A percentile compares a stretch with the other conserved stretches of the same genome.
phyloP scores from a whole-genome alignment of 1,140 invertebrate genomes.

The Drosophila pallidifrons region DNA sequence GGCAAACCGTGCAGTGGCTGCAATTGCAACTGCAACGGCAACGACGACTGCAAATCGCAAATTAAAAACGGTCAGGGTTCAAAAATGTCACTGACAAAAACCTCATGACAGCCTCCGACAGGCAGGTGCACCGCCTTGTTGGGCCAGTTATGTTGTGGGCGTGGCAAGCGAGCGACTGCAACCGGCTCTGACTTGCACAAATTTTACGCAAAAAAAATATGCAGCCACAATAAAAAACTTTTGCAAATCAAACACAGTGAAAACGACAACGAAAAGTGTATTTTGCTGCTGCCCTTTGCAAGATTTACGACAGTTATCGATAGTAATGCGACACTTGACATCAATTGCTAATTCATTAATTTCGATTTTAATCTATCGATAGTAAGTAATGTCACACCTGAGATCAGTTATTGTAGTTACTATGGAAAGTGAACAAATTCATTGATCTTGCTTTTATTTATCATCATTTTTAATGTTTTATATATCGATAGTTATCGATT shows the following conservation, averaged over 20 bases:
- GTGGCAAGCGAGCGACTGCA: constrained; percentile 17
- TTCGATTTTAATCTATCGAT: no score
- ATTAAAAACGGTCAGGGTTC: constrained; percentile 73
- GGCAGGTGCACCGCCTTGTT: constrained; percentile 4
- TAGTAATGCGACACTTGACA: no score
- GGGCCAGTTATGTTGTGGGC: constrained; percentile 24
- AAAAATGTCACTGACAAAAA: constrained; percentile 64
- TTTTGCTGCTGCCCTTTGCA: no score
- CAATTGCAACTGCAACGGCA: constrained; percentile 36
- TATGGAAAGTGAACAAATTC: no score
- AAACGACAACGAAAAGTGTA: no score
- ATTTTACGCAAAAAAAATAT: constrained; percentile 3
- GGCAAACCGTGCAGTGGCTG: constrained; percentile 38
- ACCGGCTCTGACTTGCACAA: constrained; percentile 36
- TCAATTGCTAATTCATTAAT: no score
- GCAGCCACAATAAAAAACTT: background rate
- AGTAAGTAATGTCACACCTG: no score
- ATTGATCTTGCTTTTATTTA: no score
- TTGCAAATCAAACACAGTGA: background rate
- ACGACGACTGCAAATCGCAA: constrained; percentile 34
- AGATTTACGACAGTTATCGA: no score
- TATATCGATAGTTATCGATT: no score
- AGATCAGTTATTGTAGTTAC: no score
- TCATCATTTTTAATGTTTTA: no score
- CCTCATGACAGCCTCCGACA: constrained; percentile 7